phyloP scores from a whole-genome alignment of 92 coral and sea anemone genomes.

The Porites cylindrica region DNA sequence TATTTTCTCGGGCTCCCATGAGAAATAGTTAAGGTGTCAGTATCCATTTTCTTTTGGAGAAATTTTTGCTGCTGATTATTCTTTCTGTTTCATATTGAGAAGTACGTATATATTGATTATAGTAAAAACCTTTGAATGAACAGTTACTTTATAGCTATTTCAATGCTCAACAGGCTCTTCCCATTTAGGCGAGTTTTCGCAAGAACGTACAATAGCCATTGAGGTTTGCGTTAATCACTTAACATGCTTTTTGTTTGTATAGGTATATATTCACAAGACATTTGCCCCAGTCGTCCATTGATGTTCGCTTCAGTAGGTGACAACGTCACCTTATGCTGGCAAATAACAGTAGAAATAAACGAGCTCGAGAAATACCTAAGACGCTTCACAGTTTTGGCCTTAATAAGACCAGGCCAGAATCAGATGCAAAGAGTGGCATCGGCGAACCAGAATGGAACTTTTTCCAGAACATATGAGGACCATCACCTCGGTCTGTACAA shows the following conservation, averaged over 20 bases:
- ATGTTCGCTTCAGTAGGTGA: background rate
- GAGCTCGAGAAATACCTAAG: background rate
- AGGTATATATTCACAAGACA: background rate
- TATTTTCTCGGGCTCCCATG: too few species aligned
- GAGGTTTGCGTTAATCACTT: background rate
- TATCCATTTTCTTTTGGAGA: too few species aligned
- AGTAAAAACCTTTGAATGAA: too few species aligned
- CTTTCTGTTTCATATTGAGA: too few species aligned
- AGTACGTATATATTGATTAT: too few species aligned
- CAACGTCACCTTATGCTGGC: slow-evolving; percentile 25
- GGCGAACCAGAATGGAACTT: background rate
- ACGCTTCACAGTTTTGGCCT: slow-evolving; percentile 15
- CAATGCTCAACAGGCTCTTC: too few species aligned
- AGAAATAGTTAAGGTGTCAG: too few species aligned
- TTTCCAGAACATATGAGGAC: background rate
- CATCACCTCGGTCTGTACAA: slow-evolving; percentile 1
- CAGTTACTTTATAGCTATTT: too few species aligned
- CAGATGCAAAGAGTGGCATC: slow-evolving; percentile 19
- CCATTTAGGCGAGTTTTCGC: too few species aligned
- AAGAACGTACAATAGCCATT: too few species aligned
- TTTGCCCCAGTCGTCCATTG: slow-evolving; percentile 18
- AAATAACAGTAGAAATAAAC: background rate
- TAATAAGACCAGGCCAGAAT: background rate
- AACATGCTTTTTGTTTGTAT: background rate
- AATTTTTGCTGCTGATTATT: too few species aligned